Evolutionary conservation across 1,140 invertebrate species (phyloP).

Genomic region (Dolichoris vasculosae): DNA sequence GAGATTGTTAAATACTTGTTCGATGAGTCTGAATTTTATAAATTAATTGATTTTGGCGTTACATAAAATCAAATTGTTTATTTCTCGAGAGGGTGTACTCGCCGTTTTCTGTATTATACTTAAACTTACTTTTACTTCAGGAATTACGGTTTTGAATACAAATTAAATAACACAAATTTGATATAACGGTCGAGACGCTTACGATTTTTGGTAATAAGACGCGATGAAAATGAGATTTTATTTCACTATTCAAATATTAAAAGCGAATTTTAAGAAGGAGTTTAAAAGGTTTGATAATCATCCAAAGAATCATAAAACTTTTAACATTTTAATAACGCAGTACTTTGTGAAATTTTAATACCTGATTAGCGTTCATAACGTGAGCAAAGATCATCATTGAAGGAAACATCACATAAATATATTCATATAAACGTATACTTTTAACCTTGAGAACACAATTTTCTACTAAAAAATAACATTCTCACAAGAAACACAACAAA

Average conservation of each 20-base stretch:
- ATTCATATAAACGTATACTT: conserved; percentile 6
- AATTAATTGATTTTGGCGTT: neutral
- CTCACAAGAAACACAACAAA: neutral
- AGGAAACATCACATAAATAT: too few species aligned
- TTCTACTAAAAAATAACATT: neutral
- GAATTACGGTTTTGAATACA: neutral
- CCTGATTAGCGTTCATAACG: conserved; percentile 13
- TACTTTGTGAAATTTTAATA: conserved; percentile 19
- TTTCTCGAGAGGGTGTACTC: neutral
- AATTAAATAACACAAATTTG: conserved; percentile 9
- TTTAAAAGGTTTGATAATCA: conserved; percentile 18
- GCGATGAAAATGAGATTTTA: conserved; percentile 27
- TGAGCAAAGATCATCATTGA: conserved; percentile 16
- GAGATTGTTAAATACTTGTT: neutral
- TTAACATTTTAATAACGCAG: conserved; percentile 25
- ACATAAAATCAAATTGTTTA: conserved; percentile 1
- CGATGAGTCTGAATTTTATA: neutral
- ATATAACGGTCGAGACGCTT: neutral
- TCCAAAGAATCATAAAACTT: neutral
- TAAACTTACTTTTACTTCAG: neutral
- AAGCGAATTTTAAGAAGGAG: conserved; percentile 28
- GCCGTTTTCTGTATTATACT: neutral
- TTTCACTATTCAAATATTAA: conserved; percentile 25
- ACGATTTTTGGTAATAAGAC: conserved; percentile 17
- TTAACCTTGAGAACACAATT: neutral